These are phyloP conservation scores for Shargacucullia verbasci DNA, from an alignment of 2,888 invertebrate genomes.

Conservation along the genomic window DNA sequence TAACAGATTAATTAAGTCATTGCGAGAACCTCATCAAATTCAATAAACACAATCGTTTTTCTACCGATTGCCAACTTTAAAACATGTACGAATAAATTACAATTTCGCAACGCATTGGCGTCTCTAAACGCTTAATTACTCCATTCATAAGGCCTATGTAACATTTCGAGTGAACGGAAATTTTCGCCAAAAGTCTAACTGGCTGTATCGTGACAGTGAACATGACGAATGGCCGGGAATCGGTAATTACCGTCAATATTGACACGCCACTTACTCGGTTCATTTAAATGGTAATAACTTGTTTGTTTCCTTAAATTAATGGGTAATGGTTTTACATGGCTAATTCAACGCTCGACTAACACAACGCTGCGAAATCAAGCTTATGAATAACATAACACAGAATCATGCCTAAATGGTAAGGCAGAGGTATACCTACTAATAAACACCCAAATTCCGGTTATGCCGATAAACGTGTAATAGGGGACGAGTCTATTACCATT, in stretches of 20 bases:
- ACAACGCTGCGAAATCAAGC: too few relatives aligned
- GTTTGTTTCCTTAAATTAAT: slow-evolving; percentile 44
- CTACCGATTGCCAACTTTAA: too few relatives aligned
- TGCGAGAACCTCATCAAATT: too few relatives aligned
- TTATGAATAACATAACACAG: too few relatives aligned
- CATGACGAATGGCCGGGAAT: slow-evolving; percentile 40
- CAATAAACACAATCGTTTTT: too few relatives aligned
- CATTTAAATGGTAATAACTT: slow-evolving; percentile 49
- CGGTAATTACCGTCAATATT: slow-evolving; percentile 43
- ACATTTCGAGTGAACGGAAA: slow-evolving; percentile 10
- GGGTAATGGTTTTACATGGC: slow-evolving; percentile 27
- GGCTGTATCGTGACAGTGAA: slow-evolving; percentile 35
- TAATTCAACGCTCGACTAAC: too few relatives aligned
- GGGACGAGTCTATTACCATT: too few relatives aligned
- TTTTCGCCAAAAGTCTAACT: slow-evolving; percentile 41
- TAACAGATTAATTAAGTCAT: too few relatives aligned
- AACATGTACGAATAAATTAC: neutral
- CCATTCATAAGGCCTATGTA: slow-evolving; percentile 9
- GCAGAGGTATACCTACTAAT: too few relatives aligned
- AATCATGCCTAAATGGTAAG: too few relatives aligned
- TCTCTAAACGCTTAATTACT: slow-evolving; percentile 4
- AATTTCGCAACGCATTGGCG: slow-evolving; percentile 8
- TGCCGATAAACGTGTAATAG: too few relatives aligned
- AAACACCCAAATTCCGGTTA: too few relatives aligned
- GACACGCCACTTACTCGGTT: slow-evolving; percentile 41